Percentiles rank a stretch among this genome's conserved stretches.
Conservation (phyloP, 2,797 vertebrate genomes). For the Hozukius guyotensis region DNA sequence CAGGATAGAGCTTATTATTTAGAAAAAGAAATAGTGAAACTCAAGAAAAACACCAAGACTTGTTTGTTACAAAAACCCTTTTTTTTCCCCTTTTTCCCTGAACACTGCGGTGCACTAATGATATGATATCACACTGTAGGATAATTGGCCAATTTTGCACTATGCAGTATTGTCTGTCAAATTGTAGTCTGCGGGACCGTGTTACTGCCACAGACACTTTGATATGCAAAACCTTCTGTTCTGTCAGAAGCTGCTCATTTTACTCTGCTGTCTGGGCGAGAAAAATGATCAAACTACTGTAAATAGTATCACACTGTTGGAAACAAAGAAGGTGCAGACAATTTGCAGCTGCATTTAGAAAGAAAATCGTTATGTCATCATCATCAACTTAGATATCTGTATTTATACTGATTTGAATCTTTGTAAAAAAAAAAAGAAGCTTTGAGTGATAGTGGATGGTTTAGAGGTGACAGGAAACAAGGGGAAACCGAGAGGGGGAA, state of each 20-base stretch:
- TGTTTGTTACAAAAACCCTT: not conserved
- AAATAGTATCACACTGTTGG: not conserved
- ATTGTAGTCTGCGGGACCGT: not conserved
- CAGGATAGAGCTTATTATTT: not conserved
- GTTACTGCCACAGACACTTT: conserved; percentile 19
- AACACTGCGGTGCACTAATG: conserved; percentile 1
- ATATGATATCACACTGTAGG: conserved; percentile 19
- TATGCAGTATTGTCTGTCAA: not conserved
- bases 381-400: not conserved
- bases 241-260: conserved; percentile 11
- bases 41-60: not conserved
- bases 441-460: not conserved
- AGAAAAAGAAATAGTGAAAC: not conserved
- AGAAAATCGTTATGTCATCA: not conserved
- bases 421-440: not conserved
- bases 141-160: conserved; percentile 20
- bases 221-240: conserved; percentile 30
- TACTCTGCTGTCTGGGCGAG: not conserved
- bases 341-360: not conserved
- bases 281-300: conserved; percentile 25
- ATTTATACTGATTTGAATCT: not conserved
- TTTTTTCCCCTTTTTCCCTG: not conserved
- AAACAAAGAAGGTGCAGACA: not conserved
- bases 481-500: not conserved
- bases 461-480: not conserved